Evolutionary conservation across 2,113 vertebrate species (phyloP), one percentile per base, ranked within the genome.

Genomic region (Piprites chloris): DNA sequence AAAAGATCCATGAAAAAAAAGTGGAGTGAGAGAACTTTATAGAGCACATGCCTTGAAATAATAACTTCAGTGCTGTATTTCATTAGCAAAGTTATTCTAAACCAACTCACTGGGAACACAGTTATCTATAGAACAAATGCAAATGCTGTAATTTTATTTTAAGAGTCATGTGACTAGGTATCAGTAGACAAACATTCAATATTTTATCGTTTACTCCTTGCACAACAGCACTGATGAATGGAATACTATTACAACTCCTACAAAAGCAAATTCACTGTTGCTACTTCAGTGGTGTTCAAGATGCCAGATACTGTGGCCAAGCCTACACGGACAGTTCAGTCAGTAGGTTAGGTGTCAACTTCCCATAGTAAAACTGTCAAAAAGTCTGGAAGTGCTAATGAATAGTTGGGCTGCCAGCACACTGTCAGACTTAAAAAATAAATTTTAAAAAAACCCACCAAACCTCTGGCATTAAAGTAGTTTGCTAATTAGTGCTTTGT

Each of bases 11-110:
- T 8, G 11, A 50, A 35, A 85, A 44, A 41, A 78, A 78, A 53
- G 23, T 0, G 0, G 27, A 44, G 5, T 3, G 4, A 72, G 15
- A 75, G 15, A 53, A 61, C 30, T 73, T 85, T 39, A 37, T 0
- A 71, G 39, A 55, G 26, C 33, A 24, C 5, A 1, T 49, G 37
- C 35, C 44, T 67, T 63, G 12, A 81, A 63, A 22, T 47, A 42
- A 47, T 62, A 37, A 67, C 33, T 67, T 74, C 47, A 50, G 19
- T n/a, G n/a, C 35, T 6, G 1, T 22, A 55, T 59, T 85, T 67
- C 52, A 72, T 56, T 22, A 52, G 53, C 13, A 32, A 90, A 76
- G 44, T 52, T 65, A 52, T 18, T 58, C 81, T 46, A 62, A 59
- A 72, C 63, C 33, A 42, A 16, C 28, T 62, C 30, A 55, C 27